Conservation (phyloP, 2,113 vertebrate species). For the Atherinomorus stipes region DNA sequence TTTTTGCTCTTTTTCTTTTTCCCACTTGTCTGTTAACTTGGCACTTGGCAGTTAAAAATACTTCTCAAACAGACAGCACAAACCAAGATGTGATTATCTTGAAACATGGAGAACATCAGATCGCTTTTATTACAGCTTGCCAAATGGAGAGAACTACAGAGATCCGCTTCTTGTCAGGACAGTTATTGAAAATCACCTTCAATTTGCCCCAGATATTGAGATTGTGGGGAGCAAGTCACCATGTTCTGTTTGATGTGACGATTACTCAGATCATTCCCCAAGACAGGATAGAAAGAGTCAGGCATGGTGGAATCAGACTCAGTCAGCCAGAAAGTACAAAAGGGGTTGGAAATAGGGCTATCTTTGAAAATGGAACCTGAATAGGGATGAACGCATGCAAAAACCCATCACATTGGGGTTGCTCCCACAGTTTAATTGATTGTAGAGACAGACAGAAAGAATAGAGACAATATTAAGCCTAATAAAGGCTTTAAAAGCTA, state of each 20-base stretch:
- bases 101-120: conserved; percentile 49
- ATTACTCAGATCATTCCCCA: conserved; percentile 38
- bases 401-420: background rate
- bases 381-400: background rate
- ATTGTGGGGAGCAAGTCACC: conserved; percentile 47
- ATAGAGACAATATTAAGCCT: background rate
- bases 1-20: background rate
- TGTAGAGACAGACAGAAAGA: background rate
- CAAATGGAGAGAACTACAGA: conserved; percentile 54
- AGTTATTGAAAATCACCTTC: conserved; percentile 80
- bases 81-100: conserved; percentile 52
- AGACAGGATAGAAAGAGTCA: conserved; percentile 17
- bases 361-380: conserved; percentile 28
- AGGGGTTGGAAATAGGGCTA: conserved; percentile 7
- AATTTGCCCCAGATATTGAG: conserved; percentile 69
- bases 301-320: conserved; percentile 18
- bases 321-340: conserved; percentile 26
- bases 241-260: conserved; percentile 59
- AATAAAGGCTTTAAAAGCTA: conserved; percentile 21
- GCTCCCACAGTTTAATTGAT: conserved; percentile 29
- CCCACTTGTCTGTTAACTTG: conserved; percentile 1
- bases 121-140: conserved; percentile 55
- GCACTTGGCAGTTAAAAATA: conserved; percentile 14
- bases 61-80: conserved; percentile 35
- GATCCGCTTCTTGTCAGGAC: conserved; percentile 55